Evolutionary conservation across 2,113 vertebrate species (phyloP), one percentile per base, ranked within the genome.

Genomic region (Sula dactylatra): DNA sequence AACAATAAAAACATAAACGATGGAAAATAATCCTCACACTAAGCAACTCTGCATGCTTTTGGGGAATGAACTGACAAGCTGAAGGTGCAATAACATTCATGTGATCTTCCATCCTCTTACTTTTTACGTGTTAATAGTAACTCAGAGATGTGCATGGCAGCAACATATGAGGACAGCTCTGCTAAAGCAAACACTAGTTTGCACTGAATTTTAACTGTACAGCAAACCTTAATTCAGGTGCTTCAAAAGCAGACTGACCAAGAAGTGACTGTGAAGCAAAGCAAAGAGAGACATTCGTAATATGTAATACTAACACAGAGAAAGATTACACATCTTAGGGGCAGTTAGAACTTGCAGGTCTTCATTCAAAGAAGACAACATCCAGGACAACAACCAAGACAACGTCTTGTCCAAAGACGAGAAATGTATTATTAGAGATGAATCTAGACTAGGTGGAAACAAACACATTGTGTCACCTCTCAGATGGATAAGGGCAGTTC

Each of bases 1-100:
- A 94, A 92, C 50, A 95, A 64, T 56, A 85, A 92, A 92, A 81
- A 10, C 42, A 86, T 50, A 78, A 76, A 74, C 42, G 25, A 88
- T 55, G 56, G 62, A 65, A 79, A 96, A 87, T 55, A 97, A 50
- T 69, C 36, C 47, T 88, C 50, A 66, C n/a, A 36, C 49, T 56
- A 76, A 86, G 40, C 10, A 44, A 59, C 42, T 78, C 32, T 71
- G 16, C 16, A 15, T 61, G 54, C 45, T 94, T 95, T 52, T 52
- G 61, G 52, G 61, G 88, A 78, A 81, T 19, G 40, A 88, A 52
- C 17, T 13, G 40, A 67, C 61, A 83, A 83, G 47, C 40, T 42
- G 36, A 84, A 31, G 2, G 24, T 54, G 34, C 0, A 16, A 7
- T 50, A 94, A 50, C 9, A 62, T 64, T 71, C 61, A 64, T 11